Evolutionary conservation across 2,113 vertebrate genomes (phyloP), one percentile per base, ranked within the genome.

Genomic region (Oryzias woworae): DNA sequence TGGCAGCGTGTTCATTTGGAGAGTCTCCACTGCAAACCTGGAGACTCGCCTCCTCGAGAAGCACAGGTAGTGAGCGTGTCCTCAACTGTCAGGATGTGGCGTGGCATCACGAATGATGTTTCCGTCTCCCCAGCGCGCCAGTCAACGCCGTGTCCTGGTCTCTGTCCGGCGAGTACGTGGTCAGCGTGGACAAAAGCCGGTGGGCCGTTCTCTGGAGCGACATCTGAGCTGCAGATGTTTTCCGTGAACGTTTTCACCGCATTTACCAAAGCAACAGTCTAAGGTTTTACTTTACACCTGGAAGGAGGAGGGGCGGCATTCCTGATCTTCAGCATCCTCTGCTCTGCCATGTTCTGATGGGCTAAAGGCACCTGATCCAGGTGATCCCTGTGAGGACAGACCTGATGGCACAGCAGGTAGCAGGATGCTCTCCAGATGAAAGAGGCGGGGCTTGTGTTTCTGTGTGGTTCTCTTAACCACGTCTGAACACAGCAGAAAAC

Each of bases 61-160:
- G 53, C 95, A 96, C 88, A 91, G 92, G 95, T 96, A 44, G 44
- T 16, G 14, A 4, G 5, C 53, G 24, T 20, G 12, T n/a, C 14
- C 63, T 53, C 41, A 45, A 18, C 6, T 14, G 17, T 6, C 20
- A 3, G 17, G 14, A n/a, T 16, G 5, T 53, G 13, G 7, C 16
- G 4, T 16, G n/a, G 44, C 14, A 7, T 46, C 17, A 22, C 14
- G 36, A 36, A 2, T 12, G 2, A 12, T 3, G 12, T 15, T 20
- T 48, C 31, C 20, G 3, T 62, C n/a, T 4, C 24, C 12, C 24
- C 51, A 96, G 94, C 10, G 71, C 90, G 2, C 82, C 94, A 2
- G 82, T 96, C 80, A 93, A 91, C 0, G 94, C 95, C 0, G 93
- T 96, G 75, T 89, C 94, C 55, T 97, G 95, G 95, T 93, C 92